A percentile compares a stretch with the other conserved stretches of the same genome.
phyloP scores from a whole-genome alignment of 1,140 invertebrate genomes.

The Scylla paramamosain region DNA sequence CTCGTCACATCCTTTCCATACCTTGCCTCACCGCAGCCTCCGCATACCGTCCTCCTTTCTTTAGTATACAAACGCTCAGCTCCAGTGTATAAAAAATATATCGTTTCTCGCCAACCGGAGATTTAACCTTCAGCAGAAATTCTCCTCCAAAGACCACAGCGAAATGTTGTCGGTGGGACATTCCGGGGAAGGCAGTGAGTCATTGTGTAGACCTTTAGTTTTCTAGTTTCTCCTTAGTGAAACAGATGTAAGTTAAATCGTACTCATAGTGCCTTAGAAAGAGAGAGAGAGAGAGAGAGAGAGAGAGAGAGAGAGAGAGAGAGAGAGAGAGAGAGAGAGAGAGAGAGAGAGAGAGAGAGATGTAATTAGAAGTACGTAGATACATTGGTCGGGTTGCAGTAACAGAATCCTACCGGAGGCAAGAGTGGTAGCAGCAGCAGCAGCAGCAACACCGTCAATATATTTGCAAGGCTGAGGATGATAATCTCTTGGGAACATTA shows the following conservation, averaged over 20 bases:
- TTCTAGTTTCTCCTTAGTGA: neutral
- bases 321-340: too few species aligned
- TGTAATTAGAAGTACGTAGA: too few species aligned
- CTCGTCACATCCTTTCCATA: neutral
- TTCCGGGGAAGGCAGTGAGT: neutral
- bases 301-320: too few species aligned
- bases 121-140: too few species aligned
- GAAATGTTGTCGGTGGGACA: neutral
- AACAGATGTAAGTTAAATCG: conserved; percentile 11
- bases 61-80: neutral
- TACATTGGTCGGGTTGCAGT: too few species aligned
- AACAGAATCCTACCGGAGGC: too few species aligned
- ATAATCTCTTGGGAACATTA: neutral
- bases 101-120: too few species aligned
- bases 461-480: conserved; percentile 11
- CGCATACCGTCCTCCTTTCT: neutral
- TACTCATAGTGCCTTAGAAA: neutral
- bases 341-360: too few species aligned
- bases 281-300: too few species aligned
- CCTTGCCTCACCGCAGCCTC: neutral
- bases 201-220: neutral
- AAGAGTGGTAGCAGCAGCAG: neutral
- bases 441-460: neutral
- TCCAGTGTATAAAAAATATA: neutral
- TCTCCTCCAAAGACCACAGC: neutral